Base-by-base conservation (phyloP, 2,888 invertebrate species). In the Scaptomyza parva region DNA sequence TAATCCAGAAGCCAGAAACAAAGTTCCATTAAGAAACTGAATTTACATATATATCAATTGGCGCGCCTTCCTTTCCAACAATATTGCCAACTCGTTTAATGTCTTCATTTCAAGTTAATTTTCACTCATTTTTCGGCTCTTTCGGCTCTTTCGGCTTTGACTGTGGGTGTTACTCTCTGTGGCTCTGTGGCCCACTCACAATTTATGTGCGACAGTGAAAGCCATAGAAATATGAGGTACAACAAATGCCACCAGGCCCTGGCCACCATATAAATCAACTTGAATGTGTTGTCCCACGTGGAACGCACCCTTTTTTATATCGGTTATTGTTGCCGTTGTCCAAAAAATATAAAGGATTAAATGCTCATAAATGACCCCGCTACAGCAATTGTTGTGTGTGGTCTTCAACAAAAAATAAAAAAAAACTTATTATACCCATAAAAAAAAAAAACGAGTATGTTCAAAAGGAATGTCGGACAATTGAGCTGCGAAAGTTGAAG, bases 201-300 rank as follows among this genome's bases (percentile, higher is more conserved):
- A 75, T 77, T 80, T 71, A 77, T 83, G 80, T 50, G 61, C 47
- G 74, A 74, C 81, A 87, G 82, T 76, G 87, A 85, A 83, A 87
- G 83, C 83, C 88, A 87, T 87, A 87, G 82, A 84, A 84, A 85
- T 85, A 78, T 85, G 76, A 76, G 69, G 82, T 52, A 61, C 54
- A 59, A 44, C 37, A 61, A 68, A 39, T 62, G 57, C 35, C 44
- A 18, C n/a, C 30, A 30, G 11, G 48, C 40, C 76, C 54, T n/a
- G n/a, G n/a, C n/a, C n/a, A n/a, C n/a, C n/a, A n/a, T 74, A 81
- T 86, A 86, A 81, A 81, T 81, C 86, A 86, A 80, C 60, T 73
- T 43, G 61, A 68, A 64, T 81, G n/a, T n/a, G n/a, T n/a, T n/a
- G 65, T 68, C 67, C 9, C 82, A 70, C 64, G 63, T 66, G 66